Base-by-base conservation (phyloP, 2,888 invertebrate genomes). In the Ormyrus pomaceus region DNA sequence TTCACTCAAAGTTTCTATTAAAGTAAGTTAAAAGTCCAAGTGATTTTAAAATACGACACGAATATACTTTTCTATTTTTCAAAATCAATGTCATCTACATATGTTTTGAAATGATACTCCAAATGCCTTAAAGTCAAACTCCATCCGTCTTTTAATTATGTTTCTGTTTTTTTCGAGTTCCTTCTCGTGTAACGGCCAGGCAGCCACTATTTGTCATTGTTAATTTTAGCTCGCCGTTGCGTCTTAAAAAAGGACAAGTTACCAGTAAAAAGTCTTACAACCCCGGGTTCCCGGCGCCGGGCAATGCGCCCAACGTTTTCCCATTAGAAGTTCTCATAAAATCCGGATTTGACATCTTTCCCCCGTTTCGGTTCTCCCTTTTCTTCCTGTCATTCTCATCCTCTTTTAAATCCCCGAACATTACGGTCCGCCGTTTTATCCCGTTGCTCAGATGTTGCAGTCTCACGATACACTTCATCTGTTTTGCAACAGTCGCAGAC, bases 311-410 rank as follows among this genome's bases (percentile, higher is more conserved):
- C 19, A 13, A 58, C 70, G 58, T 55, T 72, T 72, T 77, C 70
- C 79, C 66, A 76, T 71, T 78, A 59, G 46, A 55, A 66, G 55
- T 78, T 72, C 66, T 59, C 78, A 62, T 81, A 78, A 75, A 78
- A 68, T 66, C 66, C 61, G 70, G 77, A 81, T 81, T 80, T 80
- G 77, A 78, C 84, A 74, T 79, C 69, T 66, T 76, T 84, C 82
- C 77, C 74, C 53, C 77, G 66, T 50, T 77, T 55, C 72, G 6
- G 45, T n/a, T 80, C 70, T 70, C 80, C 65, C 77, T 76, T 77
- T 74, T 75, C 80, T 77, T 84, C 81, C 83, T 83, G 66, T 71
- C 62, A 68, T 55, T 71, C 78, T 70, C 79, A 58, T 77, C 69
- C 74, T 75, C 45, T 61, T 68, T 77, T 73, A 62, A 77, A 69